Percentiles rank a stretch among this genome's conserved stretches.
Evolutionary conservation across 2,797 vertebrate species (phyloP).

Genomic region (Oceanodroma leucorhoa): DNA sequence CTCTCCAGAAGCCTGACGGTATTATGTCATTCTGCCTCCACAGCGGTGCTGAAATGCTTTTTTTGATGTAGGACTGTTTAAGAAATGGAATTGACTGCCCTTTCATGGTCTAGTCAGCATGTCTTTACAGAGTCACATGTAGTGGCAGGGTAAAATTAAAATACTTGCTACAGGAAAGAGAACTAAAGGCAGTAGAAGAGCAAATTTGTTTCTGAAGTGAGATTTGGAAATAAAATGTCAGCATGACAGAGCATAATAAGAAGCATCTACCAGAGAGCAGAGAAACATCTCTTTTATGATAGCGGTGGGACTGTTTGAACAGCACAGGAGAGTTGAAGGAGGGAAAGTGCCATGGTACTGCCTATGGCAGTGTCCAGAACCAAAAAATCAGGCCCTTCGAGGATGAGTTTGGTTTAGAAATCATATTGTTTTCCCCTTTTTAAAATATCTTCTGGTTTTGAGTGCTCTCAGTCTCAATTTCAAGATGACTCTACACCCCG

Average conservation of each 20-base stretch:
- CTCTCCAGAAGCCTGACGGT: neutral
- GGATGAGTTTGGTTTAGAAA: neutral
- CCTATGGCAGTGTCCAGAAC: neutral
- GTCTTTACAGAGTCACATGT: neutral
- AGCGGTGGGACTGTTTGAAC: neutral
- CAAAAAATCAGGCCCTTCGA: neutral
- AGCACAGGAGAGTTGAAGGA: neutral
- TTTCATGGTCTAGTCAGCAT: neutral
- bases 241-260: neutral
- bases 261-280: neutral
- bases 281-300: neutral
- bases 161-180: neutral
- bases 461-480: neutral
- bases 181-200: neutral
- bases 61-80: neutral
- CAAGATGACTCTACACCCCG: neutral
- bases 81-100: neutral
- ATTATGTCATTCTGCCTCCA: neutral
- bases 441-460: neutral
- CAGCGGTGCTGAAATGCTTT: neutral
- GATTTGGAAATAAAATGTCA: neutral
- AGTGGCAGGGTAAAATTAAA: neutral
- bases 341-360: neutral
- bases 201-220: neutral
- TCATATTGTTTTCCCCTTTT: neutral